Evolutionary conservation across 2,113 vertebrate genomes (phyloP).

Genomic region (Brachyhypopomus gauderio): DNA sequence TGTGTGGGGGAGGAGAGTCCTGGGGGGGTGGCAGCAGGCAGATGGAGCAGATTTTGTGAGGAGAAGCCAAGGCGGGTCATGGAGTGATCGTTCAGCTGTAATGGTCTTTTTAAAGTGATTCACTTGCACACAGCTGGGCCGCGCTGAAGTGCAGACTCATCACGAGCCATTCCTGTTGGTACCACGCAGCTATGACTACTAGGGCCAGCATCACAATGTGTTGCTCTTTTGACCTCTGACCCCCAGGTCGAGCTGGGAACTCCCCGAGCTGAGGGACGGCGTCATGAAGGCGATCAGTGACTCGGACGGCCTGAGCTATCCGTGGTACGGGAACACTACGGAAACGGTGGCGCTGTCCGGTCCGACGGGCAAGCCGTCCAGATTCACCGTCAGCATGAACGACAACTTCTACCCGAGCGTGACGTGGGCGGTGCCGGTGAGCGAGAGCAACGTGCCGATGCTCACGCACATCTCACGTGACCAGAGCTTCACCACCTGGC

Average conservation of each 20-base stretch:
- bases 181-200: background rate
- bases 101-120: constrained; percentile 32
- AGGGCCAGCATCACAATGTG: background rate
- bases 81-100: constrained; percentile 36
- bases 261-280: constrained; percentile 91
- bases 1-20: constrained; percentile 64
- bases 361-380: constrained; percentile 90
- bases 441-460: constrained; percentile 90
- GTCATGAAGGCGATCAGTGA: constrained; percentile 96
- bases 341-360: constrained; percentile 94
- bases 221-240: constrained; percentile 14
- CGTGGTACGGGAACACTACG: constrained; percentile 98
- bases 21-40: constrained; percentile 35
- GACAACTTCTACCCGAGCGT: constrained; percentile 99
- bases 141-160: constrained; percentile 25
- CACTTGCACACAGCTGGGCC: constrained; percentile 29
- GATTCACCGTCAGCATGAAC: constrained; percentile 97
- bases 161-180: constrained; percentile 12
- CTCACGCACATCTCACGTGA: constrained; percentile 95
- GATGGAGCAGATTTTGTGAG: constrained; percentile 55
- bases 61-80: constrained; percentile 38
- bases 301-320: constrained; percentile 96
- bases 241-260: constrained; percentile 96
- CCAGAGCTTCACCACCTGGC: constrained; percentile 98
- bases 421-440: constrained; percentile 97